Percentiles rank a stretch among this genome's conserved stretches.
Evolutionary conservation across 2,797 vertebrate genomes (phyloP).

Genomic region (Valencia hispanica): DNA sequence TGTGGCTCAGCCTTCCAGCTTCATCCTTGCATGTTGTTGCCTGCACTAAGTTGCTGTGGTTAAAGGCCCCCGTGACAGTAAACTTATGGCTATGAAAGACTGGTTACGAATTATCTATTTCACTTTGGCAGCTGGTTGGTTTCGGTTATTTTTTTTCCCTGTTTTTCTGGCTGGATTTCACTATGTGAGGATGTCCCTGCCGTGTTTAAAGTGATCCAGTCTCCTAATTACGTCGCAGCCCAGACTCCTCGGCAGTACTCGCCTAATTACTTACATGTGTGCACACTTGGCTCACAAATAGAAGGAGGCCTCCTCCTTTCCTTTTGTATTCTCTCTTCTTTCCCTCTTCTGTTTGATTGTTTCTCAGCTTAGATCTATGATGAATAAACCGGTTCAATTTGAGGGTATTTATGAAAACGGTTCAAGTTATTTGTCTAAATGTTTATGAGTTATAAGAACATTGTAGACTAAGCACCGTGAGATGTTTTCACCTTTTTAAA

Average conservation of each 20-base stretch:
- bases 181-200: slow-evolving; percentile 68
- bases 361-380: background rate
- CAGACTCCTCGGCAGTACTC: slow-evolving; percentile 70
- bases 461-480: background rate
- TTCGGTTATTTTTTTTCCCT: slow-evolving; percentile 17
- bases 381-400: background rate
- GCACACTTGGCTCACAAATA: slow-evolving; percentile 39
- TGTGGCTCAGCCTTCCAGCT: slow-evolving; percentile 20
- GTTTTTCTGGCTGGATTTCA: slow-evolving; percentile 59
- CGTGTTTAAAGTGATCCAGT: slow-evolving; percentile 75
- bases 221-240: slow-evolving; percentile 66
- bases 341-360: background rate
- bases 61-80: slow-evolving; percentile 37
- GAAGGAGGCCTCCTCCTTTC: slow-evolving; percentile 9
- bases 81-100: slow-evolving; percentile 15
- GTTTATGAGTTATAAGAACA: background rate
- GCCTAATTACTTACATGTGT: slow-evolving; percentile 76
- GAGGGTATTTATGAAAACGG: background rate
- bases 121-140: slow-evolving; percentile 9
- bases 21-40: slow-evolving; percentile 45
- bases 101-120: slow-evolving; percentile 31
- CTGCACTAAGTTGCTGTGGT: slow-evolving; percentile 27
- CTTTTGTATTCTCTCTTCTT: background rate
- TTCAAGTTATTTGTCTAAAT: background rate
- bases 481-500: background rate